Evolutionary conservation across 2,888 invertebrate species (phyloP).

Genomic region (Ichneumoninae sp.): DNA sequence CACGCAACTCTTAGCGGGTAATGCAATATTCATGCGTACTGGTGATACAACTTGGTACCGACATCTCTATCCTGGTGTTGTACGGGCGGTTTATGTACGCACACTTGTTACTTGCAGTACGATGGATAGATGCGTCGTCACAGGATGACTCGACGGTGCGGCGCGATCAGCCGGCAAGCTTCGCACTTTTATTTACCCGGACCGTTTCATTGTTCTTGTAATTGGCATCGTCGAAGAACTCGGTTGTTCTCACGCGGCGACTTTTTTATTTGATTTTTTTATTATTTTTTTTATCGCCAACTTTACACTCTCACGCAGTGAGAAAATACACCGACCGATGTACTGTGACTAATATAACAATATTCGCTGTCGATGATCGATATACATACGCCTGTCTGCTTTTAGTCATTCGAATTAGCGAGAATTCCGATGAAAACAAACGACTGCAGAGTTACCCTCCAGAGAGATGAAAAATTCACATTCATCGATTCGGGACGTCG

Average conservation of each 20-base stretch:
- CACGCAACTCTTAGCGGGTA: constrained; percentile 53
- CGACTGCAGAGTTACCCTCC: neutral
- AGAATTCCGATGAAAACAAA: neutral
- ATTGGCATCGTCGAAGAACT: constrained; percentile 34
- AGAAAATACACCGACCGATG: neutral
- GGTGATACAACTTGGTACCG: constrained; percentile 17
- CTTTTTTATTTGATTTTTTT: neutral
- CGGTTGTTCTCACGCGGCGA: constrained; percentile 5
- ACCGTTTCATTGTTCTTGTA: constrained; percentile 44
- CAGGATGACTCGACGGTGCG: constrained; percentile 30
- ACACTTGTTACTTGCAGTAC: neutral
- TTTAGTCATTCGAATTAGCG: neutral
- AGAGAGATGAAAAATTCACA: neutral
- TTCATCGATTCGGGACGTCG: neutral
- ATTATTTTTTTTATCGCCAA: neutral
- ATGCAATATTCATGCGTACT: constrained; percentile 22
- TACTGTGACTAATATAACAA: neutral
- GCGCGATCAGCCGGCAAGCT: constrained; percentile 22
- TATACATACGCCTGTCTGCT: neutral
- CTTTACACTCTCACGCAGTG: neutral
- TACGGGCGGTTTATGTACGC: constrained; percentile 12
- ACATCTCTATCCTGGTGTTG: constrained; percentile 43
- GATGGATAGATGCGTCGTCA: constrained; percentile 44
- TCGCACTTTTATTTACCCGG: constrained; percentile 31
- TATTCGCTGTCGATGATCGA: neutral